A percentile compares a stretch with the other conserved stretches of the same genome.
Evolutionary conservation across 2,888 invertebrate species (phyloP).

Genomic region (Eupsilia transversa): DNA sequence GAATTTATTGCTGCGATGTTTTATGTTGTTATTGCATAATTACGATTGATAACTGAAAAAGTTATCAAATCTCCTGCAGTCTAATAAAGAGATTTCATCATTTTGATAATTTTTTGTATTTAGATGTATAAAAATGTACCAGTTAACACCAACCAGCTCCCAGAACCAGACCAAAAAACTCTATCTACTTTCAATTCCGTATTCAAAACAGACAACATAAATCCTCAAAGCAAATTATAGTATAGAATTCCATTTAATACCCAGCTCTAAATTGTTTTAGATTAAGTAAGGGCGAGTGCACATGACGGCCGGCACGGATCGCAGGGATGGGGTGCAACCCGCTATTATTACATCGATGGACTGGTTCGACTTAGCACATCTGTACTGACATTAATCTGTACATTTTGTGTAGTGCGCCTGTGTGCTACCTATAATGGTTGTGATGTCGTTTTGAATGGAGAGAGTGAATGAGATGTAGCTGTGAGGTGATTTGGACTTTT

Average conservation of each 20-base stretch:
- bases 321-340: slow-evolving; percentile 64
- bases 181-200: not conserved
- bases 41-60: too few relatives aligned
- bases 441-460: slow-evolving; percentile 19
- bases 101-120: not conserved
- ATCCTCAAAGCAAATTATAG: slow-evolving; percentile 60
- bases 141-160: too few relatives aligned
- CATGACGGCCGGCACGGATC: slow-evolving; percentile 72
- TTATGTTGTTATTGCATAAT: too few relatives aligned
- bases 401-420: slow-evolving; percentile 26
- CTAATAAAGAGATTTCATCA: not conserved
- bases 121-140: not conserved
- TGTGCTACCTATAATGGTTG: slow-evolving; percentile 48
- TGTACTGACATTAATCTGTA: slow-evolving; percentile 60
- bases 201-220: slow-evolving; percentile 38
- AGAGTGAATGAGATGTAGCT: not conserved
- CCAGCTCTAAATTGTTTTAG: slow-evolving; percentile 71
- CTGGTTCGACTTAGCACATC: slow-evolving; percentile 53
- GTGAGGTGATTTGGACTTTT: not conserved
- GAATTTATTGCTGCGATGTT: slow-evolving; percentile 2
- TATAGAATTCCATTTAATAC: slow-evolving; percentile 62
- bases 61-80: not conserved
- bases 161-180: not conserved
- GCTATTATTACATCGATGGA: slow-evolving; percentile 64
- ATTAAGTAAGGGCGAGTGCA: slow-evolving; percentile 79